phyloP scores from a whole-genome alignment of 2,113 vertebrate species.

The Ia io region DNA sequence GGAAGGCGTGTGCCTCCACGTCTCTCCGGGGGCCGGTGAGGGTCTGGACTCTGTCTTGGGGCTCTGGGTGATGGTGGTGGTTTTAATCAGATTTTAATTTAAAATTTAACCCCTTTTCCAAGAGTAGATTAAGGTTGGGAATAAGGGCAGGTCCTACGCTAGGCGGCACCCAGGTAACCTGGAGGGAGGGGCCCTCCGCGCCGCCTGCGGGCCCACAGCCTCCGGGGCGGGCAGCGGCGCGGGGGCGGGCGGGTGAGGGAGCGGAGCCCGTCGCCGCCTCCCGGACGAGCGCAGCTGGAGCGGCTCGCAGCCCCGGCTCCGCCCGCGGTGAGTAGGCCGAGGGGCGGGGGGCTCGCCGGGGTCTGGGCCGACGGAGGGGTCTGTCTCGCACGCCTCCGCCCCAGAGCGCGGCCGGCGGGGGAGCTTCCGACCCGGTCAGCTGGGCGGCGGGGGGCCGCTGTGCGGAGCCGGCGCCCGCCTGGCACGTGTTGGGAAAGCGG shows the following conservation, averaged over 20 bases:
- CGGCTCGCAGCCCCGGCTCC: too few relatives aligned
- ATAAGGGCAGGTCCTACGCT: neutral
- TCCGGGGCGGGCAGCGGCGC: accelerated
- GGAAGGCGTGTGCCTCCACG: neutral
- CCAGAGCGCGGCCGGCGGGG: neutral
- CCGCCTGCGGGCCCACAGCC: neutral
- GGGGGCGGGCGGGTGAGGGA: neutral
- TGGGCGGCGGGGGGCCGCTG: neutral
- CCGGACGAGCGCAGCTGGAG: too few relatives aligned
- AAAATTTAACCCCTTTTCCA: neutral
- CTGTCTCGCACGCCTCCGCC: accelerated
- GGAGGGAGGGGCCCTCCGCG: neutral
- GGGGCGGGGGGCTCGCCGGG: neutral
- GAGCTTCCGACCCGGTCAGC: neutral
- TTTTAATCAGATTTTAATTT: neutral
- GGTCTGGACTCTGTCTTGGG: neutral
- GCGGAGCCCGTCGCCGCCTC: too few relatives aligned
- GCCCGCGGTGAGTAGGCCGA: neutral
- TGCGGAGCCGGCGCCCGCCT: neutral
- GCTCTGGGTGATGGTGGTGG: neutral
- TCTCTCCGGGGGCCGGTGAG: neutral
- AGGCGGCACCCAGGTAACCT: neutral
- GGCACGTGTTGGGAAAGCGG: neutral
- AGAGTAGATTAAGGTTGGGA: neutral
- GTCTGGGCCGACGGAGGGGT: neutral